Evolutionary conservation across 2,113 vertebrate species (phyloP).

Genomic region (Eretmochelys imbricata): DNA sequence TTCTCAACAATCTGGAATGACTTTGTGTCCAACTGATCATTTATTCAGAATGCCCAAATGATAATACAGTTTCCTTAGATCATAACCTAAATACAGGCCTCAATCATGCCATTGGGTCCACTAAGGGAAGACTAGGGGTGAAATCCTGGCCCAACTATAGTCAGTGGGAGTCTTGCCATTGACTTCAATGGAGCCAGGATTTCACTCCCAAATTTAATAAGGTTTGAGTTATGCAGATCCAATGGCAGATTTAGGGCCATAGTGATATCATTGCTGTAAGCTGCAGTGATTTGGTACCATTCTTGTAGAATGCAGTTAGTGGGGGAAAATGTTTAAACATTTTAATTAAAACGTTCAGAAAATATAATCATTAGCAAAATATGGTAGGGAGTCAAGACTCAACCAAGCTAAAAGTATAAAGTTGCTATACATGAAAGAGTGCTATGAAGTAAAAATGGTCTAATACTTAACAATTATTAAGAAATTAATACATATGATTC

Average conservation of each 20-base stretch:
- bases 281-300: not conserved
- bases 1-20: not conserved
- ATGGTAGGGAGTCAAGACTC: not conserved
- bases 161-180: not conserved
- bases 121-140: not conserved
- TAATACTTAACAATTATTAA: not conserved
- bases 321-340: not conserved
- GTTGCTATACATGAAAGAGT: not conserved
- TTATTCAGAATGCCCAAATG: not conserved
- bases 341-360: conserved; percentile 16
- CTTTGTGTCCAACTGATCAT: not conserved
- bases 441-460: not conserved
- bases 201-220: not conserved
- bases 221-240: not conserved
- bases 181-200: not conserved
- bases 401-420: not conserved
- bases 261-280: not conserved
- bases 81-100: not conserved
- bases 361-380: not conserved
- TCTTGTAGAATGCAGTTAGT: not conserved
- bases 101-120: not conserved
- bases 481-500: not conserved
- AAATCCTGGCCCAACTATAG: not conserved
- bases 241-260: not conserved
- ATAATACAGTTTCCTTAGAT: not conserved